Base-by-base conservation (phyloP, 1,140 invertebrate species). In the Neodiprion pinetum region DNA sequence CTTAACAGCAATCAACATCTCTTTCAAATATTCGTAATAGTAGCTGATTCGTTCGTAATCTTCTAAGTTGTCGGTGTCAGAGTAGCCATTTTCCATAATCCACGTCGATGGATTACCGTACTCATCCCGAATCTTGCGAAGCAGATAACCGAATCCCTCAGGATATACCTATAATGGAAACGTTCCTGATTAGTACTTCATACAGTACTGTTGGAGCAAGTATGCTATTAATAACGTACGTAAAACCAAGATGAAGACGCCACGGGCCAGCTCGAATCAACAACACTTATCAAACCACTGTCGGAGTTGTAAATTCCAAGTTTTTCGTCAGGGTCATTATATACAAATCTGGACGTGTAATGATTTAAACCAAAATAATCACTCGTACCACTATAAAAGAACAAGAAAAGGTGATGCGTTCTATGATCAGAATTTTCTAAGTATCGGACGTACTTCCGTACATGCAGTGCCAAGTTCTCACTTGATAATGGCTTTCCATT, bases 401-500 rank as follows among this genome's bases (percentile, higher is more conserved):
- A 61, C 11, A 61, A 17, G 3, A 61, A 61, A 9, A 61, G 4
- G 4, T 5, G n/a, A 14, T 9, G 11, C 53, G 7, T 61, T 61
- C 4, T 17, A 61, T 61, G 3, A 61, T 17, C 53, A 14, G n/a
- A 61, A 9, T 14, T 61, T 61, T 61, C 53, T 7, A 9, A 17
- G 3, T 61, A 61, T 14, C 5, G n/a, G 11, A 61, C 0, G n/a
- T 17, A 12, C 4, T 17, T 61, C 53, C 9, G 7, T 14, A 3
- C 11, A 7, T 61, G 53, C 11, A 61, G 53, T 61, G 11, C 53
- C 53, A 61, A 90, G 73, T 92, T 93, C 53, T 61, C 11, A 61
- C 53, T 61, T 61, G 53, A 61, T 61, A 17, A 61, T 12, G 0
- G 11, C n/a, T 61, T 86, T 88, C 86, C 89, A 89, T 73, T 88